phyloP scores from a whole-genome alignment of 2,888 invertebrate species.

The Macaria notata region DNA sequence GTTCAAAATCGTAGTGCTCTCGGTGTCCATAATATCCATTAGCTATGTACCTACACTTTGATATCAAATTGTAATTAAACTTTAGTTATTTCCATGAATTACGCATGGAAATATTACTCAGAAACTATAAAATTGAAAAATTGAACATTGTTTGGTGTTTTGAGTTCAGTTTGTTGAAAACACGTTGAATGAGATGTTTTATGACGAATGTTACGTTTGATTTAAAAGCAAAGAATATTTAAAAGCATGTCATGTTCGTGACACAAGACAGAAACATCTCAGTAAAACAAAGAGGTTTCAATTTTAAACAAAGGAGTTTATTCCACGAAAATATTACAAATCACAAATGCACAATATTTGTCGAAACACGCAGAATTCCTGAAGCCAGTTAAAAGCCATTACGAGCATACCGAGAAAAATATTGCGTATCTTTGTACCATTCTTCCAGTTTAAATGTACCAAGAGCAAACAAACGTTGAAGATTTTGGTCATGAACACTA shows the following conservation, averaged over 20 bases:
- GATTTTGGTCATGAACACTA: conserved; percentile 49
- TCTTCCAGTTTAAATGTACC: conserved; percentile 43
- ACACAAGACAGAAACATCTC: too few species aligned
- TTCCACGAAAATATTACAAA: conserved; percentile 37
- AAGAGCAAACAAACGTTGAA: conserved; percentile 46
- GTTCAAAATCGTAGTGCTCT: conserved; percentile 54
- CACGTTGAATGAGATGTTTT: too few species aligned
- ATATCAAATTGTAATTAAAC: conserved; percentile 28
- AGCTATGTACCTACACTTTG: conserved; percentile 34
- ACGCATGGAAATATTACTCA: conserved; percentile 33
- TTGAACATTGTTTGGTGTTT: background rate
- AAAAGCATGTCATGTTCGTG: too few species aligned
- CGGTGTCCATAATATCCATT: conserved; percentile 56
- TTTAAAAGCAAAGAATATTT: too few species aligned
- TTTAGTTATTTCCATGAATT: conserved; percentile 39
- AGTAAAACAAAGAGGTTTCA: too few species aligned
- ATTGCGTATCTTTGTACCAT: conserved; percentile 40
- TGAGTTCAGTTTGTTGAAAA: too few species aligned
- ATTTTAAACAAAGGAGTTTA: too few species aligned
- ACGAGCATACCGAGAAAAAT: conserved; percentile 49
- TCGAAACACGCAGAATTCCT: conserved; percentile 69
- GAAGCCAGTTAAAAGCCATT: conserved; percentile 64
- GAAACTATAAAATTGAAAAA: background rate
- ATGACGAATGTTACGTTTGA: too few species aligned
- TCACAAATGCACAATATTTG: conserved; percentile 63